These are phyloP conservation scores for Dendrolimus pini DNA, from an alignment of 2,888 invertebrate genomes.

Conservation along the genomic window DNA sequence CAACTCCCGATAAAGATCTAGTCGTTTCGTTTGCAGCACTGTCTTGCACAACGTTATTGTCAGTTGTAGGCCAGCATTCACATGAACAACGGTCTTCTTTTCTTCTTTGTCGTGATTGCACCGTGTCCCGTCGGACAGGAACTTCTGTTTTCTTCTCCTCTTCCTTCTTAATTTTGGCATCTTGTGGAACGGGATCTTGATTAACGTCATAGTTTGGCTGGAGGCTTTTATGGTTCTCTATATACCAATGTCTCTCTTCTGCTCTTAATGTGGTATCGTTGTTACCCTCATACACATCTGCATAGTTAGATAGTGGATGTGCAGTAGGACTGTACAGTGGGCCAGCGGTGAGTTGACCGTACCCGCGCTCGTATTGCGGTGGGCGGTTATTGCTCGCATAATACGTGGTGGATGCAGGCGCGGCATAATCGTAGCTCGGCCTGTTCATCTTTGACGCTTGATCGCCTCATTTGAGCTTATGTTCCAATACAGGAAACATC, in stretches of 20 bases:
- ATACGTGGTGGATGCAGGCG: constrained; percentile 66
- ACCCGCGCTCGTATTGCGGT: constrained; percentile 66
- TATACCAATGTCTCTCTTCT: constrained; percentile 71
- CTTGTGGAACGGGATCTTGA: constrained; percentile 56
- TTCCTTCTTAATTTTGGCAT: constrained; percentile 68
- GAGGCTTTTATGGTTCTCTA: constrained; percentile 70
- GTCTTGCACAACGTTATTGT: constrained; percentile 56
- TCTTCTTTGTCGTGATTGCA: constrained; percentile 54
- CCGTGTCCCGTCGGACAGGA: constrained; percentile 50
- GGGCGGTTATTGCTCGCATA: constrained; percentile 62
- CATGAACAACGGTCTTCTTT: constrained; percentile 72
- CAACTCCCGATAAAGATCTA: constrained; percentile 65
- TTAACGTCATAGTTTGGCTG: constrained; percentile 55
- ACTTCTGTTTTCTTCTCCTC: constrained; percentile 65
- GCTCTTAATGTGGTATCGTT: constrained; percentile 71
- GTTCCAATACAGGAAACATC: constrained; percentile 39
- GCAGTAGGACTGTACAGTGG: constrained; percentile 64
- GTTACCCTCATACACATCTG: constrained; percentile 71
- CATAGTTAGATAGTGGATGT: constrained; percentile 67
- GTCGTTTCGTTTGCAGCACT: constrained; percentile 54
- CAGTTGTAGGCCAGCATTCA: constrained; percentile 71
- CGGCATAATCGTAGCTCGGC: constrained; percentile 71
- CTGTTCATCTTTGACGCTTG: constrained; percentile 71
- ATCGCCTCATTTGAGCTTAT: constrained; percentile 67
- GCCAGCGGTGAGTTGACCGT: constrained; percentile 57